Conservation (phyloP, 1,140 invertebrate species). For the Zaprionus vittiger region DNA sequence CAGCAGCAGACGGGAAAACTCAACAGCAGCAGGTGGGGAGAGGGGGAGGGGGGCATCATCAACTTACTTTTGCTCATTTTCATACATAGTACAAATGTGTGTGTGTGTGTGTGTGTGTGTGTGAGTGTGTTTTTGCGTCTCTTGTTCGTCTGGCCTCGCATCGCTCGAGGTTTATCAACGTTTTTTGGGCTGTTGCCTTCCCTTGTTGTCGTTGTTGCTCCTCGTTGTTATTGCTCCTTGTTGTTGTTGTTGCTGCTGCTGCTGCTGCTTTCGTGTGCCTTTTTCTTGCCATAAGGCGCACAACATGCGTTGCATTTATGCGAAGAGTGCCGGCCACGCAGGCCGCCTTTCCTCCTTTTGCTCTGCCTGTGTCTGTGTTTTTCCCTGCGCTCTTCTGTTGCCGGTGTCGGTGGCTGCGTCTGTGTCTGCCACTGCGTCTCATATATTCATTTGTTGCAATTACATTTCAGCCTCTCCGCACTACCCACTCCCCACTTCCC, state of each 20-base stretch:
- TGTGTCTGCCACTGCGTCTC: slow-evolving; percentile 29
- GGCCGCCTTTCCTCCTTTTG: not conserved
- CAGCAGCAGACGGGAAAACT: slow-evolving; percentile 22
- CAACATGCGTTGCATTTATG: slow-evolving; percentile 71
- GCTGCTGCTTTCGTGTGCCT: slow-evolving; percentile 29
- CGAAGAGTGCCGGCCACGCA: slow-evolving; percentile 12
- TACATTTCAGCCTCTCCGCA: slow-evolving; percentile 55
- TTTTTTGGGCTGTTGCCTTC: slow-evolving; percentile 34
- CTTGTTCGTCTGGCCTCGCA: slow-evolving; percentile 18
- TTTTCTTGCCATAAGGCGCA: slow-evolving; percentile 53
- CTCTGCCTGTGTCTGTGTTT: slow-evolving; percentile 11
- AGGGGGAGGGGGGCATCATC: slow-evolving; percentile 32
- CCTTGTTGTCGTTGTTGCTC: slow-evolving; percentile 15
- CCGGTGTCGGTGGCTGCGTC: not conserved
- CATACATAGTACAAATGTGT: slow-evolving; percentile 39
- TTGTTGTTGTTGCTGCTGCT: slow-evolving; percentile 7
- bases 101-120: slow-evolving; percentile 7
- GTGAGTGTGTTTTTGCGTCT: slow-evolving; percentile 11
- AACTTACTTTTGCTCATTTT: slow-evolving; percentile 78
- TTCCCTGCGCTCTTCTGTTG: not conserved
- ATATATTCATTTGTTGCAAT: slow-evolving; percentile 81
- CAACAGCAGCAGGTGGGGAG: slow-evolving; percentile 3
- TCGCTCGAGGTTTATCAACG: slow-evolving; percentile 40
- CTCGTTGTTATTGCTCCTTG: slow-evolving; percentile 2
- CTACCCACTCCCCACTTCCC: not conserved